A percentile compares a stretch with the other conserved stretches of the same genome.
phyloP scores from a whole-genome alignment of 2,888 invertebrate species.

The Lithodes maja region DNA sequence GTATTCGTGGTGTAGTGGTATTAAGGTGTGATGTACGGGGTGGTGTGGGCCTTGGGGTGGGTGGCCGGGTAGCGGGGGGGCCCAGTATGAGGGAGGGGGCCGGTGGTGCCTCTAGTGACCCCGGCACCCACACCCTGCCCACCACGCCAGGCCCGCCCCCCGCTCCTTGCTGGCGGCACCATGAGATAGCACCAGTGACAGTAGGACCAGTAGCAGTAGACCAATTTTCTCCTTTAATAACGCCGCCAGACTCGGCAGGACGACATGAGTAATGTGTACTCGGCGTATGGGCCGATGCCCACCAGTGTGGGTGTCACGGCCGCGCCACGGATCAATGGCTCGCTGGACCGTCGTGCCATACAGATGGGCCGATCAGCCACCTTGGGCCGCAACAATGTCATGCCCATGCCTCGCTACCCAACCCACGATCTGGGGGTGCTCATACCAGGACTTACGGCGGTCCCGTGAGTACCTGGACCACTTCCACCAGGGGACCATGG shows the following conservation, averaged over 20 bases:
- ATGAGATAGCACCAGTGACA: conserved; percentile 43
- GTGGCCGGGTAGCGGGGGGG: conserved; percentile 46
- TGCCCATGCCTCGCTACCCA: conserved; percentile 39
- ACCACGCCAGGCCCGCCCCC: conserved; percentile 28
- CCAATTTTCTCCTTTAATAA: conserved; percentile 28
- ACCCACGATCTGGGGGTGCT: conserved; percentile 46
- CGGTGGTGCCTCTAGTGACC: conserved; percentile 31
- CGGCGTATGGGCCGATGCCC: conserved; percentile 66
- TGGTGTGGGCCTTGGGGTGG: conserved; percentile 32
- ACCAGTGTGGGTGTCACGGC: conserved; percentile 56
- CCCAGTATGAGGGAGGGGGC: conserved; percentile 53
- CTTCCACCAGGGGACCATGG: conserved; percentile 44
- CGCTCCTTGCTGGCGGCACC: conserved; percentile 34
- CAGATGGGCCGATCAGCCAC: conserved; percentile 53
- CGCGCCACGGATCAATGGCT: conserved; percentile 58
- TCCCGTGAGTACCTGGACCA: conserved; percentile 54
- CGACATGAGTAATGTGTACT: conserved; percentile 61
- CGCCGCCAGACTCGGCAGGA: conserved; percentile 45
- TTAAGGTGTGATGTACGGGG: conserved; percentile 24
- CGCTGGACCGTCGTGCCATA: conserved; percentile 57
- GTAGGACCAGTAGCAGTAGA: conserved; percentile 43
- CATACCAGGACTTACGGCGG: conserved; percentile 63
- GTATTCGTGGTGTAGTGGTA: background rate
- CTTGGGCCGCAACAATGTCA: conserved; percentile 42
- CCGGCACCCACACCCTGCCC: conserved; percentile 30